A percentile compares a stretch with the other conserved stretches of the same genome.
phyloP scores from a whole-genome alignment of 2,113 vertebrate species.

The Pyrgilauda ruficollis region DNA sequence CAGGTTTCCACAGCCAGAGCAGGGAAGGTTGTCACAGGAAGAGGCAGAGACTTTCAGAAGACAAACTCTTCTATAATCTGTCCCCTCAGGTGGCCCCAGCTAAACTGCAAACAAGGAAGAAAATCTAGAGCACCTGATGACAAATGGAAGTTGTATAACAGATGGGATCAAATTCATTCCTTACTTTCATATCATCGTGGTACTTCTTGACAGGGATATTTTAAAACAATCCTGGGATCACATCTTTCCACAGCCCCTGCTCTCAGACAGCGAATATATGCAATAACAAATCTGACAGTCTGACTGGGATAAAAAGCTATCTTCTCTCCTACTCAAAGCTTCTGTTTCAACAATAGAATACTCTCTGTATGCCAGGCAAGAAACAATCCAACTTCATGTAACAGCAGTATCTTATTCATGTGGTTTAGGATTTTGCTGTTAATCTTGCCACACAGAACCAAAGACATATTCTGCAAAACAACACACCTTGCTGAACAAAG shows the following conservation, averaged over 20 bases:
- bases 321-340: background rate
- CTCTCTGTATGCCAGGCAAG: background rate
- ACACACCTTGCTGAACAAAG: background rate
- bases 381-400: background rate
- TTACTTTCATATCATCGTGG: background rate
- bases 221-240: background rate
- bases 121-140: constrained; percentile 31
- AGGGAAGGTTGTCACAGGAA: background rate
- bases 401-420: background rate
- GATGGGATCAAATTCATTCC: background rate
- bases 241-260: background rate
- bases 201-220: background rate
- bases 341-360: background rate
- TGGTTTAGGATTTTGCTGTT: background rate
- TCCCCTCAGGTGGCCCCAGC: constrained; percentile 11
- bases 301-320: background rate
- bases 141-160: background rate
- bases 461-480: background rate
- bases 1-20: background rate
- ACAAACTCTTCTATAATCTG: background rate
- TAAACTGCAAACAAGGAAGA: constrained; percentile 21
- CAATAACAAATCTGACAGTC: background rate
- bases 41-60: background rate
- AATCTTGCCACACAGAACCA: background rate
- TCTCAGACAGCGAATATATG: background rate